Base-by-base conservation (phyloP, 2,888 invertebrate genomes). In the Didymodactylos carnosus region DNA sequence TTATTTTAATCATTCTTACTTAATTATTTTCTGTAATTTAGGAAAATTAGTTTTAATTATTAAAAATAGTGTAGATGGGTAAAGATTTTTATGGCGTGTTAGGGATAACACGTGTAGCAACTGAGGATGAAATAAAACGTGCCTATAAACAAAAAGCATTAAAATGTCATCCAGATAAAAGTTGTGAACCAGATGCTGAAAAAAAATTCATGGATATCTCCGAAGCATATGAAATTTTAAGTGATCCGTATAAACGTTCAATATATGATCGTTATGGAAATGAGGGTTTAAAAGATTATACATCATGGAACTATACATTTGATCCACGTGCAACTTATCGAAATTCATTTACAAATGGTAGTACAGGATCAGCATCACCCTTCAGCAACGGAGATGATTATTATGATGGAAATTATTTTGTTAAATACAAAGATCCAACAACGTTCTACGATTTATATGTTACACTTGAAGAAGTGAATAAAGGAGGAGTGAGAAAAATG, bases 401-500 rank as follows among this genome's bases (percentile, higher is more conserved):
- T 23, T 70, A 40, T 70, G 70, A 40, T 16, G 35, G 40, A 39
- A 41, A 70, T 70, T 40, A 70, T 40, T 70, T 19, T 40, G 70
- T 41, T 39, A 39, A 40, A 0, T 70, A 70, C 35, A 70, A 82
- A 76, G 83, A 83, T 75, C 79, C 80, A 14, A 79, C 82, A 23
- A 79, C 83, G 29, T 78, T 80, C 1, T 77, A 94, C 83, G 94
- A 95, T 80, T 84, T 95, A 41, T 92, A 91, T 80, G 92, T 95
- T 2, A 88, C 90, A 0, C 83, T 97, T 70, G 97, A 98, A 81
- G 97, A 98, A 80, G 91, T 97, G 75, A 88, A 90, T 53, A 89
- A 88, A 76, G 97, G 97, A 13, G 92, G 93, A 80, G 90, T 91
- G 0, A 98, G 97, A 84, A 97, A 95, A 83, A 94, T 98, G 92